Conservation (phyloP, 2,113 vertebrate genomes). For the Uropsilus gracilis region DNA sequence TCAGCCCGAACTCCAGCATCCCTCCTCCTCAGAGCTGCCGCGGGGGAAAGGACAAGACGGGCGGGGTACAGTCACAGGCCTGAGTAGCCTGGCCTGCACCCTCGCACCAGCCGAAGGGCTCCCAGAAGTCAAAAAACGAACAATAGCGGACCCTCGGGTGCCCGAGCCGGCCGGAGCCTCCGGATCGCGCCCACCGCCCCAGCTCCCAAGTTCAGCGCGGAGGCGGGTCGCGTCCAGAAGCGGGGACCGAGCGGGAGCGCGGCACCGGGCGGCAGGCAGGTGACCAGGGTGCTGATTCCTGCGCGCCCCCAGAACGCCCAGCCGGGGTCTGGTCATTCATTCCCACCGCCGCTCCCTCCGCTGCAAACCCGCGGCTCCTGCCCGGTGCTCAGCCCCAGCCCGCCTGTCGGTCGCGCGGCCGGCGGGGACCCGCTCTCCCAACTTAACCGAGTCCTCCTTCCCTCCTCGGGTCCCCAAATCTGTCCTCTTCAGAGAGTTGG, state of each 20-base stretch:
- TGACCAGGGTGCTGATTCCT: background rate
- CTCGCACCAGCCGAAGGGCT: background rate
- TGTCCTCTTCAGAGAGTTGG: background rate
- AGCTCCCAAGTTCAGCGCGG: conserved; percentile 41
- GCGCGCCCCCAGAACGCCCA: background rate
- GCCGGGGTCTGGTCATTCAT: conserved; percentile 51
- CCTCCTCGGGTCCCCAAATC: background rate
- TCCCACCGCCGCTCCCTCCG: conserved; percentile 13
- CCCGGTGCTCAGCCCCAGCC: background rate
- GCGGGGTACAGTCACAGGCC: background rate
- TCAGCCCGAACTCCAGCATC: conserved; percentile 47
- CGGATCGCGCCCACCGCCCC: background rate
- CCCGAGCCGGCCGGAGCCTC: background rate
- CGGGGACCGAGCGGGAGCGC: background rate
- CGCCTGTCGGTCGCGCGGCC: background rate
- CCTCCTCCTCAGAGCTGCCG: background rate
- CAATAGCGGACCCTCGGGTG: conserved; percentile 64
- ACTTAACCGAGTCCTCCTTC: background rate
- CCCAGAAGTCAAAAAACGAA: conserved; percentile 25
- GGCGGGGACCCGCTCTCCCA: background rate
- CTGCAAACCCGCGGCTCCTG: background rate
- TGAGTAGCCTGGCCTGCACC: background rate
- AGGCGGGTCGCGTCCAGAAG: background rate
- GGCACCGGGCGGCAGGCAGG: background rate
- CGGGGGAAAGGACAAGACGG: background rate